Evolutionary conservation across 1,140 invertebrate species (phyloP).

Genomic region (Calosoma granatense): DNA sequence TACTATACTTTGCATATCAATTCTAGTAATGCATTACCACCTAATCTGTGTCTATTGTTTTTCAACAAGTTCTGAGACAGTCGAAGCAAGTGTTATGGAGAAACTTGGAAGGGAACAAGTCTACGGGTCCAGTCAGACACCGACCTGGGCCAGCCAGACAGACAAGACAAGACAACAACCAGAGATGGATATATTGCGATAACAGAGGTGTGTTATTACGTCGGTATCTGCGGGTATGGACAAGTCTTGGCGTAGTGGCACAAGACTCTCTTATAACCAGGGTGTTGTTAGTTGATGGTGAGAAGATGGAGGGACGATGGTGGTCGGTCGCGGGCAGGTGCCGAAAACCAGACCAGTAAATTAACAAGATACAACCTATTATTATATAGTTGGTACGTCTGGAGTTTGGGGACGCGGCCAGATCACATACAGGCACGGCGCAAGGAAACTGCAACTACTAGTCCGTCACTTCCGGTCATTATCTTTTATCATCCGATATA

Average conservation of each 20-base stretch:
- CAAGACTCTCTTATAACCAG: neutral
- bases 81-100: too few relatives aligned
- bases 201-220: conserved; percentile 4
- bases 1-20: too few relatives aligned
- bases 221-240: neutral
- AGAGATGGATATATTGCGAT: neutral
- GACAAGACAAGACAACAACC: neutral
- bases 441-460: conserved; percentile 1
- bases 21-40: neutral
- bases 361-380: conserved; percentile 3
- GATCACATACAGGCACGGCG: neutral
- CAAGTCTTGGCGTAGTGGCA: too few relatives aligned
- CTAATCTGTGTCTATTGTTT: neutral
- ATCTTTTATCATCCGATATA: neutral
- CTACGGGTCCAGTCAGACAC: neutral
- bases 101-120: too few relatives aligned
- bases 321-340: neutral
- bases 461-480: neutral
- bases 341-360: conserved; percentile 8
- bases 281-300: neutral
- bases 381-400: conserved; percentile 1
- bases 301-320: neutral
- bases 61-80: too few relatives aligned
- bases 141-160: neutral
- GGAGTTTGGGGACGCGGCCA: neutral